These are phyloP conservation scores for Heliconius sara DNA, from an alignment of 2,888 invertebrate genomes.

Conservation along the genomic window DNA sequence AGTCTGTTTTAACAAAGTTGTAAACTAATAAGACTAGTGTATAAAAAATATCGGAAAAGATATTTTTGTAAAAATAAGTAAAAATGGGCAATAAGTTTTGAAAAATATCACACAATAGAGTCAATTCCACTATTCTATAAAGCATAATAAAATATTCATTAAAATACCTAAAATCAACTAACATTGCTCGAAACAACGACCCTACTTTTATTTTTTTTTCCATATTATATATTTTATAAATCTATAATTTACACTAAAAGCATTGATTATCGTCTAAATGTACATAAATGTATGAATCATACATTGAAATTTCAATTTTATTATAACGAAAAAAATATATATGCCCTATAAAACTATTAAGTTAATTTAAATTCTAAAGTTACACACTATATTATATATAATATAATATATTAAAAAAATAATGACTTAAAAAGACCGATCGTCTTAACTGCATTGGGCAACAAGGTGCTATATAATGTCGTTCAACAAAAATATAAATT, in stretches of 20 bases:
- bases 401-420: neutral
- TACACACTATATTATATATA: neutral
- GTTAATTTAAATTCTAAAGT: neutral
- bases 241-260: slow-evolving; percentile 41
- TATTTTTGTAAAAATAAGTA: neutral
- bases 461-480: no score
- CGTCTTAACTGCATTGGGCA: no score
- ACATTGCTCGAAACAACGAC: slow-evolving; percentile 68
- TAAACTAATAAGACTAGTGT: neutral
- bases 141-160: slow-evolving; percentile 57
- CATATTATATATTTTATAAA: slow-evolving; percentile 49
- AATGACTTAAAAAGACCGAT: no score
- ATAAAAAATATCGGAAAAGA: neutral
- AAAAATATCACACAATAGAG: slow-evolving; percentile 54
- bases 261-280: slow-evolving; percentile 8
- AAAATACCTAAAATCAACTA: slow-evolving; percentile 58
- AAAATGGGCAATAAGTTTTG: neutral
- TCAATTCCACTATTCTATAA: slow-evolving; percentile 55
- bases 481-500: neutral
- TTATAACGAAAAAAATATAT: neutral
- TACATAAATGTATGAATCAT: neutral
- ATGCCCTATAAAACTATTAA: neutral
- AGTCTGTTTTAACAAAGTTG: neutral
- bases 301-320: neutral
- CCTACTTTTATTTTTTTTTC: slow-evolving; percentile 51